phyloP scores from a whole-genome alignment of 2,113 vertebrate species.

The Anhinga rufa region DNA sequence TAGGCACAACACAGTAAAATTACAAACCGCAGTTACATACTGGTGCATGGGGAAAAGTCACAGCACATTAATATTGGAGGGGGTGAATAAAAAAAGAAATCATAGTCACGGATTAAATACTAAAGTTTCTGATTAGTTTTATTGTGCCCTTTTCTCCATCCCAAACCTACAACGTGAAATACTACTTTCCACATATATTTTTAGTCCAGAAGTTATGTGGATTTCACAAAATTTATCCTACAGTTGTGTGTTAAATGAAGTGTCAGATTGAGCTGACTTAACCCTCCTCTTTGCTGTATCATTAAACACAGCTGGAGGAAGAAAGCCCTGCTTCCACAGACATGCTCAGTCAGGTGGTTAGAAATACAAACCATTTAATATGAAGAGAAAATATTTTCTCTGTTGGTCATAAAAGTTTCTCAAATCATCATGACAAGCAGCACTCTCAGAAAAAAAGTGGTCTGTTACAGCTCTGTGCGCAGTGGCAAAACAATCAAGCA shows the following conservation, averaged over 20 bases:
- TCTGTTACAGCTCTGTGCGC: not conserved
- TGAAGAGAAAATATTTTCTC: not conserved
- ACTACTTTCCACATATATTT: not conserved
- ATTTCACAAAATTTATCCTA: not conserved
- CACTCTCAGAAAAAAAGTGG: no score
- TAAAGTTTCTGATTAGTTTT: not conserved
- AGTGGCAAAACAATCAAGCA: not conserved
- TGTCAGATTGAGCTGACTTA: accelerated
- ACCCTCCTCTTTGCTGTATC: not conserved
- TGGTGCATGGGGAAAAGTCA: not conserved
- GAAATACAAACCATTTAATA: accelerated
- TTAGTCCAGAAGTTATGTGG: accelerated
- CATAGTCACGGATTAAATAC: not conserved
- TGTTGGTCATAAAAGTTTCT: not conserved
- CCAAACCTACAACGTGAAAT: not conserved
- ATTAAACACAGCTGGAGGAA: not conserved
- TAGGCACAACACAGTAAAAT: not conserved
- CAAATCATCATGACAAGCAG: not conserved
- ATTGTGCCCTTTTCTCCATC: not conserved
- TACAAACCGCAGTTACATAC: not conserved
- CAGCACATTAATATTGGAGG: not conserved
- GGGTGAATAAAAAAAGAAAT: not conserved
- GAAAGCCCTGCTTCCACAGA: not conserved
- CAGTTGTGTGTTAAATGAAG: not conserved
- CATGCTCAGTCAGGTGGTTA: not conserved